These are phyloP conservation scores for Melanerpes aurifrons DNA, from an alignment of 2,113 vertebrate species.

Conservation along the genomic window DNA sequence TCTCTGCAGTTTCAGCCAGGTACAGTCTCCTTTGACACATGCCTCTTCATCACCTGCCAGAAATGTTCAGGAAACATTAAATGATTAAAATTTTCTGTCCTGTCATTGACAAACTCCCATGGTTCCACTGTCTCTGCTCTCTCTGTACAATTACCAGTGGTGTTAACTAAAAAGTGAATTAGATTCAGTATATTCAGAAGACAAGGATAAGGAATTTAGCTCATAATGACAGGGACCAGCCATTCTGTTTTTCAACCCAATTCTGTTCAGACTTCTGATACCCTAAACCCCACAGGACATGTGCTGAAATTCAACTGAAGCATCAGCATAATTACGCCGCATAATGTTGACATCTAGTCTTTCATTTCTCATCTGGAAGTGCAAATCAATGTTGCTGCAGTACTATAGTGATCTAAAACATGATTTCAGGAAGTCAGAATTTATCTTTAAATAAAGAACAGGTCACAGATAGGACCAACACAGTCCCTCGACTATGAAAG, in stretches of 20 bases:
- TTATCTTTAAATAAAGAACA: slow-evolving; percentile 18
- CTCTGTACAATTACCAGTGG: not conserved
- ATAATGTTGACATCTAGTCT: not conserved
- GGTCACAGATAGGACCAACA: not conserved
- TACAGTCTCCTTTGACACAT: not conserved
- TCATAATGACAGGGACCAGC: not conserved
- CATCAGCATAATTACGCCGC: slow-evolving; percentile 3
- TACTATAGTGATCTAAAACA: not conserved
- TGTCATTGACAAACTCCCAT: not conserved
- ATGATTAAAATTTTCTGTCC: not conserved
- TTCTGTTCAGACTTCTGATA: not conserved
- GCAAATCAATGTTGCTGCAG: not conserved
- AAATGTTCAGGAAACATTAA: not conserved
- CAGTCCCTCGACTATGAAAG: not conserved
- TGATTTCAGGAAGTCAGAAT: not conserved
- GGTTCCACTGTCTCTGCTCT: not conserved
- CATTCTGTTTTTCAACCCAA: not conserved
- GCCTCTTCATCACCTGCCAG: not conserved
- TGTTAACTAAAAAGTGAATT: not conserved
- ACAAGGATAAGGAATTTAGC: not conserved
- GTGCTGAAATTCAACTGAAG: not conserved
- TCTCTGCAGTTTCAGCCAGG: not conserved
- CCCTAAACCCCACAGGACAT: not conserved
- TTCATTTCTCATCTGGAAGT: slow-evolving; percentile 32
- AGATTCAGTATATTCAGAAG: not conserved